These are phyloP conservation scores for Drosophila robusta DNA, from an alignment of 2,888 invertebrate genomes.

Conservation along the genomic window DNA sequence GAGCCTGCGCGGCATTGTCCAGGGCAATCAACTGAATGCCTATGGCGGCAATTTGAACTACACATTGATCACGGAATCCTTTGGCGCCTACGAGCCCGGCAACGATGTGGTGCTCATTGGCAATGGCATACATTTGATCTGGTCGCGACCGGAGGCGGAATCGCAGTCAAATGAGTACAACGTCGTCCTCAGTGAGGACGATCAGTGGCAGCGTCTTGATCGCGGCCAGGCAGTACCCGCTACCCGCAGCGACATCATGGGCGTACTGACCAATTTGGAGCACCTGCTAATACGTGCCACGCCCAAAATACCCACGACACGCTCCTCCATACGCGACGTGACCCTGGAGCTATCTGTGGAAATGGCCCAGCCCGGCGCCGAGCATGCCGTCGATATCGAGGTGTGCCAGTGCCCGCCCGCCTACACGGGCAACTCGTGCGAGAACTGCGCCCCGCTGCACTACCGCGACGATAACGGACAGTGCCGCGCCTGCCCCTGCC, in stretches of 20 bases:
- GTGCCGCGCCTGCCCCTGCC: conserved; percentile 91
- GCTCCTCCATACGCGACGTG: conserved; percentile 90
- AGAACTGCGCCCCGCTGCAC: conserved; percentile 89
- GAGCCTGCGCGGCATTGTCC: conserved; percentile 90
- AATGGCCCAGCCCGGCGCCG: conserved; percentile 86
- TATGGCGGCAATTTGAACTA: conserved; percentile 94
- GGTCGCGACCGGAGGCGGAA: conserved; percentile 85
- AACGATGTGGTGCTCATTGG: conserved; percentile 93
- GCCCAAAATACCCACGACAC: conserved; percentile 86
- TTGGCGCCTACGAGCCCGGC: conserved; percentile 87
- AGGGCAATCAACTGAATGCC: conserved; percentile 92
- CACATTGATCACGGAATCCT: conserved; percentile 89
- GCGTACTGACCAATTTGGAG: conserved; percentile 92
- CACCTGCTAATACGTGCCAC: conserved; percentile 94
- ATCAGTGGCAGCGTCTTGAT: conserved; percentile 89
- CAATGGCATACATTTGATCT: conserved; percentile 91
- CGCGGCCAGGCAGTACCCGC: conserved; percentile 87
- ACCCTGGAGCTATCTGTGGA: conserved; percentile 91
- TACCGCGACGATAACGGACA: conserved; percentile 87
- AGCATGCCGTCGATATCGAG: conserved; percentile 92
- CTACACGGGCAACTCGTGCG: conserved; percentile 93
- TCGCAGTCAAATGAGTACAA: conserved; percentile 81
- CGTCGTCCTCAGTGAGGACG: conserved; percentile 88
- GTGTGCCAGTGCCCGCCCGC: conserved; percentile 93
- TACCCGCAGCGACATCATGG: conserved; percentile 93